Base-by-base conservation (phyloP, 2,113 vertebrate genomes). In the Tachuris rubrigastra region DNA sequence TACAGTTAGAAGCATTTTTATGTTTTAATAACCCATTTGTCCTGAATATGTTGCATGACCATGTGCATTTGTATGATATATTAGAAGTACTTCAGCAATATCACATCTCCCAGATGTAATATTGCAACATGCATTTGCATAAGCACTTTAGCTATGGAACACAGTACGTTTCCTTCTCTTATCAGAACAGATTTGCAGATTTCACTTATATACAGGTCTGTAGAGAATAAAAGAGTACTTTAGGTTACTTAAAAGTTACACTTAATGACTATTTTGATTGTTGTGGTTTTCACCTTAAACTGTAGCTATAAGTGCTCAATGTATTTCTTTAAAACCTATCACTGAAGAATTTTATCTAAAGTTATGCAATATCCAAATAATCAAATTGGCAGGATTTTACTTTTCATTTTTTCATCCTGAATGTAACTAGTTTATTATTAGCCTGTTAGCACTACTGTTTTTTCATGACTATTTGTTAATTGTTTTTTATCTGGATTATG, bases 21-120 rank as follows among this genome's bases (percentile, higher is more conserved):
- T 69, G n/a, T 77, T 91, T 81, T 89, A 91, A 60, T 84, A 69
- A n/a, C 50, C 16, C 50, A 12, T 86, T 95, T 92, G 87, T 85
- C 80, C 89, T 11, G 2, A n/a, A 4, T 31, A 10, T 7, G 0
- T 76, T 53, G 31, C 30, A 35, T 81, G 91, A 50, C 88, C 75
- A 35, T 24, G 58, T 50, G 73, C 20, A 4, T 53, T 71, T 47
- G 46, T 78, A 35, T 80, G 65, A 72, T 25, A 24, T 20, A 49
- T n/a, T 42, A 42, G 44, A 78, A 58, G 24, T 65, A 25, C 69
- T 92, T 66, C 49, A 93, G 68, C 59, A 91, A 5, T 41, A 75
- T 59, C 37, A 7, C 5, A 21, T 47, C 69, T 97, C 93, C 88
- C 79, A 35, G 53, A 59, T 91, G 82, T 53, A 49, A 84, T 39